Percentiles rank a stretch among this genome's conserved stretches.
These are phyloP conservation scores for Calephelis virginiensis DNA, from an alignment of 1,140 invertebrate species.

Conservation along the genomic window DNA sequence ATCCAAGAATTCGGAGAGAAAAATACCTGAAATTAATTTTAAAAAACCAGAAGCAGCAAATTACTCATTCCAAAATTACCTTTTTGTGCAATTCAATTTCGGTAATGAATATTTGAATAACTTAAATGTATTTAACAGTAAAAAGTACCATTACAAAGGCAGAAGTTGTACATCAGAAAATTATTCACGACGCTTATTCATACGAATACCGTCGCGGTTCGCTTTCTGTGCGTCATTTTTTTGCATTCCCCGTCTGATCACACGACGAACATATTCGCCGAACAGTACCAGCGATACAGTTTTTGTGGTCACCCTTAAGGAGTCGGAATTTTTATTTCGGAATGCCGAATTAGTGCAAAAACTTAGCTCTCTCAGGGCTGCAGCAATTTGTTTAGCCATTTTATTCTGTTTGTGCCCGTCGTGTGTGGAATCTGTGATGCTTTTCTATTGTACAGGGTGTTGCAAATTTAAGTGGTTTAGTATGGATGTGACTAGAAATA, in stretches of 20 bases:
- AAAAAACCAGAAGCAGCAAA: not conserved
- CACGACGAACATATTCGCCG: slow-evolving; percentile 49
- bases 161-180: slow-evolving; percentile 16
- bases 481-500: not conserved
- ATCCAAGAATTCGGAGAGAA: not conserved
- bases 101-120: slow-evolving; percentile 17
- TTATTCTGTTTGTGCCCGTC: slow-evolving; percentile 61
- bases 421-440: slow-evolving; percentile 56
- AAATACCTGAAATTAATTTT: slow-evolving; percentile 9
- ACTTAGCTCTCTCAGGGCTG: slow-evolving; percentile 57
- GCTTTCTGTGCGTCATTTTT: slow-evolving; percentile 41
- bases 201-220: slow-evolving; percentile 34
- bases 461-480: slow-evolving; percentile 1
- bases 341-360: slow-evolving; percentile 77
- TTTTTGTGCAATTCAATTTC: not conserved
- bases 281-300: slow-evolving; percentile 42
- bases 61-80: slow-evolving; percentile 11
- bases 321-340: slow-evolving; percentile 76
- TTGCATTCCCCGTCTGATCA: slow-evolving; percentile 44
- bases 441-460: slow-evolving; percentile 47
- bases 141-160: slow-evolving; percentile 17
- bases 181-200: slow-evolving; percentile 35
- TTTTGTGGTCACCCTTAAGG: slow-evolving; percentile 60
- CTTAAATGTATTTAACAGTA: slow-evolving; percentile 16
- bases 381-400: slow-evolving; percentile 73